A percentile compares a stretch with the other conserved stretches of the same genome.
These are phyloP conservation scores for Euproctis similis DNA, from an alignment of 2,888 invertebrate genomes.

Conservation along the genomic window DNA sequence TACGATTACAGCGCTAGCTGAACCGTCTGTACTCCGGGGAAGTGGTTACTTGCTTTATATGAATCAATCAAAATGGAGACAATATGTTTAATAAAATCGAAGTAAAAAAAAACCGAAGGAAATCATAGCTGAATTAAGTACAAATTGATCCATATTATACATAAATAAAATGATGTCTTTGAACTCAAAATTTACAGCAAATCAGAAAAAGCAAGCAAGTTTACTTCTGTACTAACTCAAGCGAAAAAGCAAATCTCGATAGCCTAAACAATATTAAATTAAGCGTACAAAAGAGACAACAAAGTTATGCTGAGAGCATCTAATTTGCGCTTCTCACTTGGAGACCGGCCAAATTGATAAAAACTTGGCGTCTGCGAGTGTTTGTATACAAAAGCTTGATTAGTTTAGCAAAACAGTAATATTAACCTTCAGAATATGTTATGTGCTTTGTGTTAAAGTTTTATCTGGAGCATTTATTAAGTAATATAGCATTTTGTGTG, in stretches of 20 bases:
- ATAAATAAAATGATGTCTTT: neutral
- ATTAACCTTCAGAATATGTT: neutral
- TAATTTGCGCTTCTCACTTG: slow-evolving; percentile 6
- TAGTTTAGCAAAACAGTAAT: neutral
- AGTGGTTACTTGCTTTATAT: too few relatives aligned
- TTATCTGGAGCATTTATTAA: too few relatives aligned
- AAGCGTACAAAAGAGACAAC: slow-evolving; percentile 3
- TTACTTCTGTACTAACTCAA: too few relatives aligned
- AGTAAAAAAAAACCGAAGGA: too few relatives aligned
- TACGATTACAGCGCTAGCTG: too few relatives aligned
- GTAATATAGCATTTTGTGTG: too few relatives aligned
- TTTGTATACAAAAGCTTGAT: slow-evolving; percentile 2
- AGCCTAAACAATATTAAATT: slow-evolving; percentile 5
- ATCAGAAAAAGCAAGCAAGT: neutral
- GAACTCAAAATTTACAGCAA: neutral
- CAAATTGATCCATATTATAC: neutral
- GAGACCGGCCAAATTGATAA: slow-evolving; percentile 7
- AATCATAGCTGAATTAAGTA: too few relatives aligned
- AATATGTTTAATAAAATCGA: neutral
- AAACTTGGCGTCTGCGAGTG: slow-evolving; percentile 4
- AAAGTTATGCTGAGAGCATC: slow-evolving; percentile 7
- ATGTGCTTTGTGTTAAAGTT: too few relatives aligned
- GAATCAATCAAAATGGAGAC: too few relatives aligned
- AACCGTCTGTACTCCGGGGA: too few relatives aligned
- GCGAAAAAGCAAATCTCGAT: neutral